Evolutionary conservation across 2,797 vertebrate species (phyloP).

Genomic region (Myoxocephalus aenaeus): DNA sequence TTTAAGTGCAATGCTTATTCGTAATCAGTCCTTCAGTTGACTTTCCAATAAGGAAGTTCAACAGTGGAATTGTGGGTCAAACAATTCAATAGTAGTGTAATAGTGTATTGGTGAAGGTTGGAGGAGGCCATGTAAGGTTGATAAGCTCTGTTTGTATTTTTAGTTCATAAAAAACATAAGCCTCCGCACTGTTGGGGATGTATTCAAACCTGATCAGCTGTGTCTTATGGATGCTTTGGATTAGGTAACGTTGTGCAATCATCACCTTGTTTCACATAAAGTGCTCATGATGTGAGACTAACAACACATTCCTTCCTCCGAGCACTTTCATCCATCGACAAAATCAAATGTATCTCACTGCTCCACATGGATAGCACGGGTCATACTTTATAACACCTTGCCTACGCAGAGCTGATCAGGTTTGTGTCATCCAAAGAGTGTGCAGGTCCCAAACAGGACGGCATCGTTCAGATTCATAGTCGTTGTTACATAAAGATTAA

Average conservation of each 20-base stretch:
- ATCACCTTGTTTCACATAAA: not conserved
- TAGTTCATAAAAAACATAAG: not conserved
- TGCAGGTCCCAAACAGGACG: not conserved
- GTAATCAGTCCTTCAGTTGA: not conserved
- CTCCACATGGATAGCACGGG: not conserved
- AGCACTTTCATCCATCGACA: not conserved
- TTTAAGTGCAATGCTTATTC: not conserved
- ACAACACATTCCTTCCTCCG: not conserved
- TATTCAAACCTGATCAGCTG: not conserved
- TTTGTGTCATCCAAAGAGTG: not conserved
- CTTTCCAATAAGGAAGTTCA: not conserved
- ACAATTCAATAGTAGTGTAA: not conserved
- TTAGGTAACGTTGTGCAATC: not conserved
- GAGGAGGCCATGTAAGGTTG: too few relatives aligned
- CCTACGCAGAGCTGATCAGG: not conserved
- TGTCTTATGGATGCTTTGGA: not conserved
- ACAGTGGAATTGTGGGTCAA: not conserved
- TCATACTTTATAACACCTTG: not conserved
- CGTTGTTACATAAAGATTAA: not conserved
- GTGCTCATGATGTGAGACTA: not conserved
- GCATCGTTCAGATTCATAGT: not conserved
- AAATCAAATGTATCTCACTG: not conserved
- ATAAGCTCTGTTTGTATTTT: not conserved
- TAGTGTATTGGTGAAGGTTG: not conserved
- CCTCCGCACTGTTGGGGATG: not conserved